These are phyloP conservation scores for Hirudo medicinalis DNA, from an alignment of 1,140 invertebrate species.

Conservation along the genomic window DNA sequence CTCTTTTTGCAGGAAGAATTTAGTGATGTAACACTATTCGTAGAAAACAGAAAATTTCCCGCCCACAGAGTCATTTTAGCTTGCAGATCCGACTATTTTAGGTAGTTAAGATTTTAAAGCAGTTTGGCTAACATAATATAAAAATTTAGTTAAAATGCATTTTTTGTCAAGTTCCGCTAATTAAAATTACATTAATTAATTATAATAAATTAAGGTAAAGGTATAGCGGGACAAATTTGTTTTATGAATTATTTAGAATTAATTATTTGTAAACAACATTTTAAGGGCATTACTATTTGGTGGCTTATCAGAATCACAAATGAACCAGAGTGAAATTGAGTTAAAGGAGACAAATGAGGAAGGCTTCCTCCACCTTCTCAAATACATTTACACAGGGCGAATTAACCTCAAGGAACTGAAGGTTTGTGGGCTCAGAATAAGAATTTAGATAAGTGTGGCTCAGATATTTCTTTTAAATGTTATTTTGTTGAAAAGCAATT, in stretches of 20 bases:
- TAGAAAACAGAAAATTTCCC: constrained; percentile 66
- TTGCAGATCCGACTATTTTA: constrained; percentile 83
- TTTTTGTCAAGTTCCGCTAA: constrained; percentile 6
- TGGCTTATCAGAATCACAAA: constrained; percentile 71
- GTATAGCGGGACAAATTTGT: neutral
- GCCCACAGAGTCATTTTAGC: constrained; percentile 83
- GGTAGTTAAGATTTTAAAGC: constrained; percentile 42
- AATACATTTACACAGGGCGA: constrained; percentile 87
- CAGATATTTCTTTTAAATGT: neutral
- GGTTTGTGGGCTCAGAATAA: constrained; percentile 32
- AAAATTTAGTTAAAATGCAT: constrained; percentile 8
- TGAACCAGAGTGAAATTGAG: constrained; percentile 58
- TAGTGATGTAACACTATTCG: constrained; percentile 75
- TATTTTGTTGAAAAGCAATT: neutral
- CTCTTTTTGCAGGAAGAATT: constrained; percentile 71
- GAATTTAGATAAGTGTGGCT: constrained; percentile 1
- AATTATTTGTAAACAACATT: constrained; percentile 81
- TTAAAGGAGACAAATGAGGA: constrained; percentile 68
- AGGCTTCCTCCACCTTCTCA: constrained; percentile 75
- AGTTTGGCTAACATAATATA: constrained; percentile 12
- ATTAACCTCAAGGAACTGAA: constrained; percentile 68
- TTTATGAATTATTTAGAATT: constrained; percentile 51
- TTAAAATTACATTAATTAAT: constrained; percentile 21
- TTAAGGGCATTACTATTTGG: constrained; percentile 66
- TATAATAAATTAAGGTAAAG: neutral